Base-by-base conservation (phyloP, 92 coral and sea anemone genomes). In the Porites evermanni region DNA sequence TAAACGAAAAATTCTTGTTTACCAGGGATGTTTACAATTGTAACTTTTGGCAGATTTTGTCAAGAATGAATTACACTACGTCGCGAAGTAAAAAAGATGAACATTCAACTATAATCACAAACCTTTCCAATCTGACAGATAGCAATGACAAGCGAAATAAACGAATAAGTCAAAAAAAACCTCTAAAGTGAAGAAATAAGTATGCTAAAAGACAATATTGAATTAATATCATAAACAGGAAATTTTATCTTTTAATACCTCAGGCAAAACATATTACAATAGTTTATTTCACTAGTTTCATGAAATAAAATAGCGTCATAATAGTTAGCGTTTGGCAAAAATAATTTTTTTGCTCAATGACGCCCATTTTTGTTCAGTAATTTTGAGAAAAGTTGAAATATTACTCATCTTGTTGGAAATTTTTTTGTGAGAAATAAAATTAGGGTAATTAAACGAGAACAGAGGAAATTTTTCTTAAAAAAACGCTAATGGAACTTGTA, bases 1-100 rank as follows among this genome's bases (percentile, higher is more conserved):
- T 69, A 58, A 81, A 59, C 86, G 86, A 78, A 81, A 81, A 51
- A n/a, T 44, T 8, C n/a, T 16, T 68, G 78, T 58, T 81, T 10
- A 44, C 47, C 18, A 38, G 47, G 19, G 12, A 47, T 18, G 23
- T 20, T 56, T 8, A 14, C 61, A 56, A 11, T 56, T 56, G 61
- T 11, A 56, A 56, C 61, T 11, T 56, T 8, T 56, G 61, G 61
- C 61, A 56, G 61, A 56, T 56, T 56, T 56, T 16, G 54, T 67
- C 54, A 72, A 47, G 14, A 53, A 56, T 56, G 5, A 12, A 3
- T 51, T 26, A 14, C 47, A 38, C 47, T 38, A 38, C 47, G 47
- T 38, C 29, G 44, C 7, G 24, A 50, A 56, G 12, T 14, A 9
- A 11, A 79, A 79, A 67, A 20, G 65, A 1, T 67, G 50, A 80